A percentile compares a stretch with the other conserved stretches of the same genome.
Conservation (phyloP, 2,797 vertebrate species). For the Yasuhikotakia modesta region DNA sequence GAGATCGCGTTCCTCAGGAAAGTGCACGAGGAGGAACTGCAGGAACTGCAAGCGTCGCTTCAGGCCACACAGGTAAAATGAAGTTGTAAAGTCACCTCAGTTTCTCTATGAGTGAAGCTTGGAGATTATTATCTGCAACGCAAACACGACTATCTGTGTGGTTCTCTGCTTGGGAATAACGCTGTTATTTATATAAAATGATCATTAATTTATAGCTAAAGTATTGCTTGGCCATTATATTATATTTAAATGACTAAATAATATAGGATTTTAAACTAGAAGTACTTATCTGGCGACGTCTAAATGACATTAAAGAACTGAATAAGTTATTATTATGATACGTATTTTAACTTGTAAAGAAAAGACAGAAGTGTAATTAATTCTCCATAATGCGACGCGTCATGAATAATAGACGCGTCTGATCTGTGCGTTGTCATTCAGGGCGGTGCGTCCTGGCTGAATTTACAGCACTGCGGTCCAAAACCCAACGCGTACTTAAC, state of each 20-base stretch:
- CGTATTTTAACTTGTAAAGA: neutral
- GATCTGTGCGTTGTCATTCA: conserved; percentile 57
- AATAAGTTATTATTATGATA: neutral
- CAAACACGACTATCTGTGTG: too few relatives aligned
- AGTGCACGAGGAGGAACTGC: conserved; percentile 84
- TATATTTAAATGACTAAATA: too few relatives aligned
- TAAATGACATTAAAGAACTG: too few relatives aligned
- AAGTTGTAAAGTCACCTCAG: neutral
- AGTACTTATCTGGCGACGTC: too few relatives aligned
- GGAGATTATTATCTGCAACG: too few relatives aligned
- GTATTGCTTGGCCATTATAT: too few relatives aligned
- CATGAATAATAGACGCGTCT: conserved; percentile 23
- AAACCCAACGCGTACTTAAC: neutral
- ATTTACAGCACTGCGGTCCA: conserved; percentile 74
- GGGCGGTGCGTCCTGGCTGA: conserved; percentile 43
- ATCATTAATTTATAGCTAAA: too few relatives aligned
- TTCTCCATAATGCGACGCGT: neutral
- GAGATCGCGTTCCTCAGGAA: conserved; percentile 84
- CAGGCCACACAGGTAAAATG: conserved; percentile 76
- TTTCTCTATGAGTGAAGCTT: too few relatives aligned
- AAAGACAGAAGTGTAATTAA: neutral
- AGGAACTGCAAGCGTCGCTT: conserved; percentile 78
- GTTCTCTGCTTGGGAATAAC: too few relatives aligned
- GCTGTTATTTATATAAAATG: too few relatives aligned
- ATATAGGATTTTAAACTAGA: too few relatives aligned